Evolutionary conservation across 35 echinoderm and acorn worm species (phyloP).

Genomic region (Ophioderma brevispina): DNA sequence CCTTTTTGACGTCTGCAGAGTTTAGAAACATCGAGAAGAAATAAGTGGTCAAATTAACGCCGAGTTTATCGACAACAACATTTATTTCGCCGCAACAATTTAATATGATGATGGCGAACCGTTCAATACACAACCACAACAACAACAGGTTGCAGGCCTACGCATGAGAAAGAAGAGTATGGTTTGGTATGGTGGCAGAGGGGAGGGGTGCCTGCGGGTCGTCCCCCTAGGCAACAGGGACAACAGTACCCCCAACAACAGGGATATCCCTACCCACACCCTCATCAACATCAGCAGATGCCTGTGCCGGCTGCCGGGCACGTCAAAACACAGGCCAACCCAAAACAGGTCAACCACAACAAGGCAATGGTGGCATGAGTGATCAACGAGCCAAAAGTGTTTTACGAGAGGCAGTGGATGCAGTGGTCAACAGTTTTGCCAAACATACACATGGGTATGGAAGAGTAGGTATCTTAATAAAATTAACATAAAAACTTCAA

Average conservation of each 20-base stretch:
- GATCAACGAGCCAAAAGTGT: constrained; percentile 93
- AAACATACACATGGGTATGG: constrained; percentile 99
- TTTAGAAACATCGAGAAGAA: no score
- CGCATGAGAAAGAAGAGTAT: not conserved
- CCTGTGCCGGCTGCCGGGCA: not conserved
- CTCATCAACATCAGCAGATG: not conserved
- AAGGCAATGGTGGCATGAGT: constrained; percentile 42
- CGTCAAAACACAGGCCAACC: not conserved
- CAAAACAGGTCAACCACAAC: not conserved
- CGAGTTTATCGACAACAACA: no score
- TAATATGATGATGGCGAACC: no score
- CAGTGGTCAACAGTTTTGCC: constrained; percentile 99
- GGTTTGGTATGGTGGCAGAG: not conserved
- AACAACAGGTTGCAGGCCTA: not conserved
- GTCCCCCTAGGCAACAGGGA: not conserved
- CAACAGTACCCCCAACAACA: not conserved
- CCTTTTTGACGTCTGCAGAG: no score
- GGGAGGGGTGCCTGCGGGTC: not conserved
- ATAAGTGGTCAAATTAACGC: no score
- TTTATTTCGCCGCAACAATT: no score
- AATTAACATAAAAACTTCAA: no score
- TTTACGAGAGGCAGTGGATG: constrained; percentile 94
- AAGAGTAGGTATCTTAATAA: no score
- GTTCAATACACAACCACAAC: not conserved
- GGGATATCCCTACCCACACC: not conserved